These are phyloP conservation scores for Numida meleagris DNA, from an alignment of 2,113 vertebrate genomes.

Conservation along the genomic window DNA sequence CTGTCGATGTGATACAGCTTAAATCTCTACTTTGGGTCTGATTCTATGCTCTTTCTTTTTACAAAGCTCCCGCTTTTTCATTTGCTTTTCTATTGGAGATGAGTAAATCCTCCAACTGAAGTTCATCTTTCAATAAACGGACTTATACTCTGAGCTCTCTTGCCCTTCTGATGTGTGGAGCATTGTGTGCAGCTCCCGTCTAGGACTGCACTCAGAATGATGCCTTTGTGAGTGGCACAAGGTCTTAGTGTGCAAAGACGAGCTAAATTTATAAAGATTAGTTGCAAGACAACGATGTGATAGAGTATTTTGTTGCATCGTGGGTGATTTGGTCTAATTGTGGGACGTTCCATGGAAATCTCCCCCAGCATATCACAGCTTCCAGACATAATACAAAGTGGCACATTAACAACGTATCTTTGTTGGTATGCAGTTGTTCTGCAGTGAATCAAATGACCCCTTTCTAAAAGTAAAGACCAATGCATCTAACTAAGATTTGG, in stretches of 20 bases:
- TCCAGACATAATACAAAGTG: conserved; percentile 14
- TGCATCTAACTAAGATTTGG: background rate
- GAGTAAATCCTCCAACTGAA: conserved; percentile 41
- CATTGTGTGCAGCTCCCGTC: background rate
- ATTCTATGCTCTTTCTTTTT: background rate
- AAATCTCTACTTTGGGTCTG: background rate
- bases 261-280: conserved; percentile 64
- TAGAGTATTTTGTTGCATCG: conserved; percentile 41
- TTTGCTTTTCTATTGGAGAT: background rate
- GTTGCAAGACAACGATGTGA: conserved; percentile 19
- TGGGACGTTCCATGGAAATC: conserved; percentile 43
- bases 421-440: conserved; percentile 38
- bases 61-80: background rate
- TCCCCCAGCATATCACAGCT: conserved; percentile 30
- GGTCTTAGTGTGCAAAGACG: conserved; percentile 50
- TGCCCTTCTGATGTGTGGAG: conserved; percentile 39
- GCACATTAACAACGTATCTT: conserved; percentile 35
- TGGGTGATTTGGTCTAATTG: conserved; percentile 59
- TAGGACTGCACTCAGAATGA: conserved; percentile 11
- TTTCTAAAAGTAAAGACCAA: conserved; percentile 5
- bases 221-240: conserved; percentile 52
- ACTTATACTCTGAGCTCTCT: background rate
- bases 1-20: background rate
- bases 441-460: conserved; percentile 28
- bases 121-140: conserved; percentile 54